Evolutionary conservation across 2,113 vertebrate species (phyloP).

Genomic region (Probosciger aterrimus): DNA sequence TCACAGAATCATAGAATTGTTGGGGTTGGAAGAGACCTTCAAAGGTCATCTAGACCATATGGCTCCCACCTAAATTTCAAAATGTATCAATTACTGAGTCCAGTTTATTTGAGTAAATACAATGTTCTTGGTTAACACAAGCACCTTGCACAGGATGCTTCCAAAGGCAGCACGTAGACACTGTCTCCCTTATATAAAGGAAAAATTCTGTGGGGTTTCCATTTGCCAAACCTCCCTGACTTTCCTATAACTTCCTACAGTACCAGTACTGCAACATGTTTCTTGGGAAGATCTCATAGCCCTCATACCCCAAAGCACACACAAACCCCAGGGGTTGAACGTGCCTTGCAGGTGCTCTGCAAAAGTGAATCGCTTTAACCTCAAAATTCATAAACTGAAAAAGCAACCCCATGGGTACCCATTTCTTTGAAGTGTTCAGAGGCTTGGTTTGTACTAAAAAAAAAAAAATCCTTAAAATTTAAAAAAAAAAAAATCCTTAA

Average conservation of each 20-base stretch:
- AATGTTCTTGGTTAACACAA: constrained; percentile 2
- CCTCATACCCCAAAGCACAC: background rate
- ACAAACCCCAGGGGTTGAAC: background rate
- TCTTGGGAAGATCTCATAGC: background rate
- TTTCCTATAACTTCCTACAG: constrained; percentile 38
- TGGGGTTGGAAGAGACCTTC: background rate
- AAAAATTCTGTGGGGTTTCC: background rate
- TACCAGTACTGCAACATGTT: background rate
- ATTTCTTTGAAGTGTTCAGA: background rate
- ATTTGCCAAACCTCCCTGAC: constrained; percentile 14
- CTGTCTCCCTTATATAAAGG: background rate
- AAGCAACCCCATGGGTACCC: background rate
- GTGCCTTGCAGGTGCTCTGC: background rate
- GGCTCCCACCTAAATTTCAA: constrained; percentile 42
- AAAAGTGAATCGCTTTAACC: background rate
- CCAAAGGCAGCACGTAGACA: background rate
- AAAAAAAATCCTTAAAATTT: background rate
- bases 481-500: background rate
- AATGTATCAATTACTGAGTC: constrained; percentile 4
- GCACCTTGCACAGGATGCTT: background rate
- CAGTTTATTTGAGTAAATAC: background rate
- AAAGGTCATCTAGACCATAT: background rate
- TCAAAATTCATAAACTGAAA: background rate
- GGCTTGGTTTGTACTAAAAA: background rate
- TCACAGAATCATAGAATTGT: background rate